phyloP scores from a whole-genome alignment of 2,797 vertebrate genomes.

The Siniperca scherzeri region DNA sequence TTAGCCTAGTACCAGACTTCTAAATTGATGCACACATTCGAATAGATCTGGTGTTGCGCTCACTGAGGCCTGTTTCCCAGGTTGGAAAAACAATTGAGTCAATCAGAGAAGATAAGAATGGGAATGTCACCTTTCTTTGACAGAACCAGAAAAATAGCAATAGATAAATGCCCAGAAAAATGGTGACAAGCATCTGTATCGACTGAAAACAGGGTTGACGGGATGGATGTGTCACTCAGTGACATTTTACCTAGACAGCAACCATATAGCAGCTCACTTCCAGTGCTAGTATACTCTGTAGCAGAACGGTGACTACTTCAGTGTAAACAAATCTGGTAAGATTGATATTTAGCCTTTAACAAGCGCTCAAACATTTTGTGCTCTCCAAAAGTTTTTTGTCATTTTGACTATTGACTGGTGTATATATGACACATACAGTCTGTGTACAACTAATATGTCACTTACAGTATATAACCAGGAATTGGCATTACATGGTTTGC shows the following conservation, averaged over 20 bases:
- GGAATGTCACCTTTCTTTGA: neutral
- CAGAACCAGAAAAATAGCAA: neutral
- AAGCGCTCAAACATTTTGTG: neutral
- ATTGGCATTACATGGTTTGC: neutral
- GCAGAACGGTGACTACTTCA: neutral
- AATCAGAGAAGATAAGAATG: neutral
- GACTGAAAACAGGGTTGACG: neutral
- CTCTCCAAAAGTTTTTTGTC: neutral
- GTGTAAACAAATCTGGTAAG: neutral
- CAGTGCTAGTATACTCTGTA: neutral
- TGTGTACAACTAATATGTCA: neutral
- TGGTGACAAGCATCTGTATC: neutral
- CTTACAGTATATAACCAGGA: neutral
- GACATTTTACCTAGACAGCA: neutral
- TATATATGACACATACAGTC: neutral
- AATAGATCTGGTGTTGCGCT: constrained; percentile 4
- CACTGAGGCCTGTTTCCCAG: neutral
- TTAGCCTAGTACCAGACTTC: neutral
- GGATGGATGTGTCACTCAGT: constrained; percentile 2
- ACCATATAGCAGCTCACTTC: neutral
- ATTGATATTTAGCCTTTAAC: neutral
- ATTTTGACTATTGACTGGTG: neutral
- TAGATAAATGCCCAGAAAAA: neutral
- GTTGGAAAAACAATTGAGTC: neutral
- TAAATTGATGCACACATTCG: neutral